Conservation (phyloP, 64 coral and sea anemone genomes). For the Montipora sp. region DNA sequence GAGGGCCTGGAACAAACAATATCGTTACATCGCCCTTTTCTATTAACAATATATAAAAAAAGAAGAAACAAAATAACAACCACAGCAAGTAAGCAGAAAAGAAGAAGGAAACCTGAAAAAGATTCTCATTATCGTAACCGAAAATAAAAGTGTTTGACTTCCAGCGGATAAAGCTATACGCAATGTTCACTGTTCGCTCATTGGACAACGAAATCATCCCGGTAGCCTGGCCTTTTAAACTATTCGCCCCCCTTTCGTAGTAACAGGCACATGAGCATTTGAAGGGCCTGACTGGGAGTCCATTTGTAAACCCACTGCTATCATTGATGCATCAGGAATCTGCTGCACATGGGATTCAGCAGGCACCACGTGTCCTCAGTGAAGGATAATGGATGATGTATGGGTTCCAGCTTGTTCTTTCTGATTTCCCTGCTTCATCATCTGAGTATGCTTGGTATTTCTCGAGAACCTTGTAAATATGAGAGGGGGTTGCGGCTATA, state of each 20-base stretch:
- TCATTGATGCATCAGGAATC: background rate
- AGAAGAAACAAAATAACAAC: background rate
- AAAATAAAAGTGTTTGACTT: background rate
- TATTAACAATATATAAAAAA: background rate
- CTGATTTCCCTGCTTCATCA: background rate
- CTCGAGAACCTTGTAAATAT: constrained; percentile 8
- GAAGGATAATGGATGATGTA: too few relatives aligned
- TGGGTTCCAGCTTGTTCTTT: too few relatives aligned
- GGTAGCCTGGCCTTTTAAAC: constrained; percentile 4
- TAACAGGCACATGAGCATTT: background rate
- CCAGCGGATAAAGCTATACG: too few relatives aligned
- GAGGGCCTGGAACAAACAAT: background rate
- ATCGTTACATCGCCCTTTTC: background rate
- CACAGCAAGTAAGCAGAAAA: background rate
- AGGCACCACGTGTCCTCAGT: too few relatives aligned
- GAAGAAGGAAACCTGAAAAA: constrained; percentile 6
- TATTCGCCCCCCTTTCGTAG: background rate
- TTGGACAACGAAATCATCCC: background rate
- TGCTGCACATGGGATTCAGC: too few relatives aligned
- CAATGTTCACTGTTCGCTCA: constrained; percentile 1
- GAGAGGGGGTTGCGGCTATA: background rate
- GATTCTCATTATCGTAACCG: background rate
- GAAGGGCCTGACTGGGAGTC: background rate
- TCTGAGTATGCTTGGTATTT: background rate
- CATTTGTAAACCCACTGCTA: background rate